Base-by-base conservation (phyloP, 2,113 vertebrate genomes). In the Tachuris rubrigastra region DNA sequence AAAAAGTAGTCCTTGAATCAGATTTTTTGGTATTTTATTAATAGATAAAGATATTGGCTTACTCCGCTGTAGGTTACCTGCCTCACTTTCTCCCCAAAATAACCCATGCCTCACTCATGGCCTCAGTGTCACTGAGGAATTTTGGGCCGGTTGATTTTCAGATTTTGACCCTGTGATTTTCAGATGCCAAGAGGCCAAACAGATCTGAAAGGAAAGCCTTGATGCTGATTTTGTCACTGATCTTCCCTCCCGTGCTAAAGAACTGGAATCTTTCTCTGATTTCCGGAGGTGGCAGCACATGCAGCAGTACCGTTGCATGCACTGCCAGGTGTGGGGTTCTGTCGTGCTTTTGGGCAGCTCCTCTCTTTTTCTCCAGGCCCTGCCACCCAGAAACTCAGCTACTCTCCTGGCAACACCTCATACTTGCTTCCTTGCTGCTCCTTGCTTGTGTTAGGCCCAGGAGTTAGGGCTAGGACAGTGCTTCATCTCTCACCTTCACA, bases 381-480 rank as follows among this genome's bases (percentile, higher is more conserved):
- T 41, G 30, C 13, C 17, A 35, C 6, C 3, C 56, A 62, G n/a
- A 21, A 67, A 0, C 20, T 30, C 37, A 67, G 20, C 24, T 58
- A 10, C 55, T 66, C 10, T 35, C 10, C 21, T 25, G 41, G 46
- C 33, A 69, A 9, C 15, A 11, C 14, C 23, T 25, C 35, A 6
- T 35, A 3, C 11, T 39, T n/a, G 8, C 28, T 67, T 30, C 11
- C 35, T 18, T 2, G 0, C 23, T 47, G 41, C 44, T 65, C 10
- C 58, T 50, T 0, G 2, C 41, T 30, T 52, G 41, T 1, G 2
- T 9, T 14, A 21, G 10, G 18, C 15, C 68, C 7, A 5, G 72
- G 33, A 19, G 5, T 15, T 1, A 9, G 25, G 1, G 4, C 19
- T 41, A 10, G 39, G 21, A 44, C 7, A 35, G 14, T 0, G 2